phyloP scores from a whole-genome alignment of 2,888 invertebrate species.

The Nomada ferruginata region DNA sequence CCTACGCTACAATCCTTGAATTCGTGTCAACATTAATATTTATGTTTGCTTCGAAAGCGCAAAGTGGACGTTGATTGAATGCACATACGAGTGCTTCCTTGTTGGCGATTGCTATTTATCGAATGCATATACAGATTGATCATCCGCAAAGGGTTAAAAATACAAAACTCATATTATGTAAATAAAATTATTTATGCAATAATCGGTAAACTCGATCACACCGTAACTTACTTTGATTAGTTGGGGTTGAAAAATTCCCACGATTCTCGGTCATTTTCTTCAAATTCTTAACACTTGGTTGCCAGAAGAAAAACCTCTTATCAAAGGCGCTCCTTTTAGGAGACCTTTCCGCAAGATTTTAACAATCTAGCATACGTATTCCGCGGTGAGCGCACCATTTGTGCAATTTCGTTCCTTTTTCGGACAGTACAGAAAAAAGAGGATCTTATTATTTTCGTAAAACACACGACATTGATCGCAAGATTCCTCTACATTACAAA shows the following conservation, averaged over 20 bases:
- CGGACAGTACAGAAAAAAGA: constrained; percentile 4
- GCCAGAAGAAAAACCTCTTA: constrained; percentile 66
- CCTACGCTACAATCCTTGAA: too few species aligned
- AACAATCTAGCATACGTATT: constrained; percentile 76
- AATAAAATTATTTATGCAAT: background rate
- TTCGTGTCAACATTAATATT: background rate
- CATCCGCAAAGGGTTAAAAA: too few species aligned
- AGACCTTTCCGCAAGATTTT: constrained; percentile 78
- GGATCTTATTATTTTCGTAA: background rate
- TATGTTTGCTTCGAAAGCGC: background rate
- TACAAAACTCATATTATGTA: constrained; percentile 62
- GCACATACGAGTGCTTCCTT: too few species aligned
- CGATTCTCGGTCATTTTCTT: constrained; percentile 90
- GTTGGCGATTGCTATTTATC: too few species aligned
- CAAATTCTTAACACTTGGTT: constrained; percentile 52
- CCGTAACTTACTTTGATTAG: constrained; percentile 82
- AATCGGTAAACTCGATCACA: background rate
- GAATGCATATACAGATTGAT: too few species aligned
- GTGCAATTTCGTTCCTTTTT: constrained; percentile 49
- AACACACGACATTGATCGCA: constrained; percentile 3
- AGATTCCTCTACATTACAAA: constrained; percentile 16
- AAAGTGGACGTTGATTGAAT: too few species aligned
- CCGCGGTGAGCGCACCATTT: constrained; percentile 74
- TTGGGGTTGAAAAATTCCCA: constrained; percentile 89
- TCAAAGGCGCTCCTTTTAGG: constrained; percentile 77